phyloP scores from a whole-genome alignment of 2,797 vertebrate species.

The Sebastolobus alascanus region DNA sequence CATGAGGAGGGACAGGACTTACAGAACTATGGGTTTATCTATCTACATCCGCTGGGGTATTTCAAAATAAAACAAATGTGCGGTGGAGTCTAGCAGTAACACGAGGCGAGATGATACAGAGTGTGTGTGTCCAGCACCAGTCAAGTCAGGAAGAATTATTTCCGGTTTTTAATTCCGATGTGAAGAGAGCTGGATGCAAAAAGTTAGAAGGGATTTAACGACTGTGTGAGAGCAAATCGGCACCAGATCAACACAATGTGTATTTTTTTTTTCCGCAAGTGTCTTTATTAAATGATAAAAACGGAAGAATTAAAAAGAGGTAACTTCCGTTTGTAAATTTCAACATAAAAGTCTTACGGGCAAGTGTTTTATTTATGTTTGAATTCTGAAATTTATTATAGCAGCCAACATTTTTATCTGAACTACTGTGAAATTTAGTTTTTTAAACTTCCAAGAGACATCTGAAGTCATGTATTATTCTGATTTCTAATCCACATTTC shows the following conservation, averaged over 20 bases:
- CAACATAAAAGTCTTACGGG: background rate
- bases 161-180: background rate
- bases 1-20: background rate
- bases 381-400: background rate
- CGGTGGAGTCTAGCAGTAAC: no score
- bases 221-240: background rate
- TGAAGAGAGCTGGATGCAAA: background rate
- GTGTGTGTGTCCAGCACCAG: no score
- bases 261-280: no score
- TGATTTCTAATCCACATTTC: no score
- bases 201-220: background rate
- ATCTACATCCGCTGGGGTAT: background rate
- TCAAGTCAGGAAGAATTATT: background rate
- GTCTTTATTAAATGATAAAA: background rate
- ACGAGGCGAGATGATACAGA: no score
- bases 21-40: accelerated
- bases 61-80: background rate
- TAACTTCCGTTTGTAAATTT: background rate
- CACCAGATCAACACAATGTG: no score
- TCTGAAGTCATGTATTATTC: no score
- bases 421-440: background rate
- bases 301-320: background rate
- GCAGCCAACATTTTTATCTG: background rate
- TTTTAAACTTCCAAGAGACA: no score
- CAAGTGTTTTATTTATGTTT: background rate